Percentiles rank a stretch among this genome's conserved stretches.
phyloP scores from a whole-genome alignment of 1,140 invertebrate genomes.

The Paracyclopina nana region DNA sequence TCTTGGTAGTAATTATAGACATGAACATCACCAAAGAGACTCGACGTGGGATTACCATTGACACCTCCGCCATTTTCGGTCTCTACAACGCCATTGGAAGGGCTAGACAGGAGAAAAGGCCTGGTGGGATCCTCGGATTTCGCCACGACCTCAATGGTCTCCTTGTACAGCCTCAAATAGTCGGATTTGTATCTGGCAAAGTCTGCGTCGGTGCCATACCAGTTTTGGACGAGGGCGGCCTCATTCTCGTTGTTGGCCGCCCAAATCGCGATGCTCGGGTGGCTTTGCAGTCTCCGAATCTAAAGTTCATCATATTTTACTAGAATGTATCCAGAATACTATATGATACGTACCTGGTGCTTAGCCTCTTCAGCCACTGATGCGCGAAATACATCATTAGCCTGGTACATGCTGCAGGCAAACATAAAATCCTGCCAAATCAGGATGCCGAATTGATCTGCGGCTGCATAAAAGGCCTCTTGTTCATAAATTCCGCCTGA shows the following conservation, averaged over 20 bases:
- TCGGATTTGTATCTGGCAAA: conserved; percentile 46
- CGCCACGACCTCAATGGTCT: conserved; percentile 48
- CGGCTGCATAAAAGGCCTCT: conserved; percentile 10
- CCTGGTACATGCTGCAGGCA: conserved; percentile 86
- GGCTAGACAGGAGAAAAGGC: conserved; percentile 70
- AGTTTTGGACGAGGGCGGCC: conserved; percentile 42
- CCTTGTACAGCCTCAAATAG: conserved; percentile 66
- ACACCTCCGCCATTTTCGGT: no score
- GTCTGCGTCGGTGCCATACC: conserved; percentile 40
- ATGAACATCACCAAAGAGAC: conserved; percentile 59
- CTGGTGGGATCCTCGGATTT: conserved; percentile 37
- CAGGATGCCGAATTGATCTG: conserved; percentile 22
- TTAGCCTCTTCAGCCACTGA: conserved; percentile 53
- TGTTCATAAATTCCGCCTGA: conserved; percentile 15
- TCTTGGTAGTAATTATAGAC: conserved; percentile 69
- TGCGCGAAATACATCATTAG: conserved; percentile 42
- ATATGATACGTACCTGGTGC: conserved; percentile 37
- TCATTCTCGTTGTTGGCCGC: conserved; percentile 98
- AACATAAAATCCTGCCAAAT: conserved; percentile 70
- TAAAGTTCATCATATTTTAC: conserved; percentile 20
- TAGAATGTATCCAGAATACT: background rate
- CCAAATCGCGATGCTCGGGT: conserved; percentile 71
- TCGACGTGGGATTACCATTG: conserved; percentile 59
- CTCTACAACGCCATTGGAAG: conserved; percentile 66
- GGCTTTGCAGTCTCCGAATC: conserved; percentile 57